Conservation (phyloP, 2,888 invertebrate genomes). For the Bellardia pandia region DNA sequence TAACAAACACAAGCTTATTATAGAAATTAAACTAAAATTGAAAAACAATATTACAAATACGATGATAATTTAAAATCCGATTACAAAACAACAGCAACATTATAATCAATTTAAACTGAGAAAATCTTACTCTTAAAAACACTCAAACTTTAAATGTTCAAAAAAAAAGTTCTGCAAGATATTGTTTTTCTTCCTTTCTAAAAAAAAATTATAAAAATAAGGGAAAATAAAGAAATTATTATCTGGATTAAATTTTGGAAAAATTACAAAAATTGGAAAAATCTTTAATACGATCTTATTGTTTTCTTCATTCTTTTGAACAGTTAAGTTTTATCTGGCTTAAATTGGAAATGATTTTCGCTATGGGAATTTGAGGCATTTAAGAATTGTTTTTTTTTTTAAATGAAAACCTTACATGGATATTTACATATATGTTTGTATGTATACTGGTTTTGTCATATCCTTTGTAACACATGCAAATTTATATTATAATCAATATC, state of each 20-base stretch:
- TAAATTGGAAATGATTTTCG: neutral
- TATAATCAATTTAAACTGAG: conserved; percentile 14
- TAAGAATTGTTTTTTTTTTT: neutral
- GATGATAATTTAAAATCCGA: conserved; percentile 55
- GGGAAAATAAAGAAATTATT: neutral
- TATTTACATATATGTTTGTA: too few species aligned
- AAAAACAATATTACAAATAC: conserved; percentile 31
- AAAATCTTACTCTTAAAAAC: neutral
- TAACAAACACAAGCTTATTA: conserved; percentile 45
- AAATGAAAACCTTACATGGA: neutral
- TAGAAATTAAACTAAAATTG: conserved; percentile 30
- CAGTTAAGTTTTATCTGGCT: neutral
- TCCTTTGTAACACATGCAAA: too few species aligned
- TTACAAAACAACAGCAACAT: conserved; percentile 36
- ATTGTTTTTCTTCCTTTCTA: neutral
- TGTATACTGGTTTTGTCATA: too few species aligned
- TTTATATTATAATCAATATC: too few species aligned
- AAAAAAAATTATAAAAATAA: neutral
- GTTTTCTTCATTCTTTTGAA: neutral
- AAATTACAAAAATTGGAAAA: neutral
- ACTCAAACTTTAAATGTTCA: neutral
- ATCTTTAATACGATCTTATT: neutral
- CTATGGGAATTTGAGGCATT: neutral
- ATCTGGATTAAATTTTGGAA: neutral
- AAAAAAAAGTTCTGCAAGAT: neutral